These are phyloP conservation scores for Semnornis frantzii DNA, from an alignment of 2,113 vertebrate species.

Conservation along the genomic window DNA sequence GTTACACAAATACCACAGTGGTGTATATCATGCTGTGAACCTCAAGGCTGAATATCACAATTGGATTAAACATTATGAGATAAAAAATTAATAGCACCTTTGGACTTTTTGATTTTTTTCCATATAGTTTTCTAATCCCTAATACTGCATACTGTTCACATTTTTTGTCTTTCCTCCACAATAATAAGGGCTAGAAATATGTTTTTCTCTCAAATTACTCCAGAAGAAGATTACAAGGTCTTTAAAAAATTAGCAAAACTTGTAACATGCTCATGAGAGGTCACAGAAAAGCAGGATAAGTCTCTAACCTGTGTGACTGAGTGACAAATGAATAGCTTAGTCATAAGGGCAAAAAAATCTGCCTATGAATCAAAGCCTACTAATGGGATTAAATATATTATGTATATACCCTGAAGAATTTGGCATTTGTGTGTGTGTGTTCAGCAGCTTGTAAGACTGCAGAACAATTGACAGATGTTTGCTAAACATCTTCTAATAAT, in stretches of 20 bases:
- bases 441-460: not conserved
- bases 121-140: not conserved
- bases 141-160: not conserved
- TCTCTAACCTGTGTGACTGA: not conserved
- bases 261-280: not conserved
- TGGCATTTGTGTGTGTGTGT: not conserved
- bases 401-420: too few species aligned
- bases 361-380: not conserved
- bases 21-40: not conserved
- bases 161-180: not conserved
- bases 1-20: not conserved
- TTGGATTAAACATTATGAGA: not conserved
- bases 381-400: not conserved
- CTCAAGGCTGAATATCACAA: not conserved
- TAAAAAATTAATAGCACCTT: not conserved
- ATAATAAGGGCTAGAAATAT: not conserved
- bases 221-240: not conserved
- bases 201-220: not conserved
- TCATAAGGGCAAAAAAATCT: not conserved
- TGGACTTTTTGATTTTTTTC: not conserved
- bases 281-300: not conserved
- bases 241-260: not conserved
- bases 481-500: not conserved
- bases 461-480: not conserved
- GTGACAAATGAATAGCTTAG: not conserved